Base-by-base conservation (phyloP, 1,140 invertebrate species). In the Diuraphis noxia region DNA sequence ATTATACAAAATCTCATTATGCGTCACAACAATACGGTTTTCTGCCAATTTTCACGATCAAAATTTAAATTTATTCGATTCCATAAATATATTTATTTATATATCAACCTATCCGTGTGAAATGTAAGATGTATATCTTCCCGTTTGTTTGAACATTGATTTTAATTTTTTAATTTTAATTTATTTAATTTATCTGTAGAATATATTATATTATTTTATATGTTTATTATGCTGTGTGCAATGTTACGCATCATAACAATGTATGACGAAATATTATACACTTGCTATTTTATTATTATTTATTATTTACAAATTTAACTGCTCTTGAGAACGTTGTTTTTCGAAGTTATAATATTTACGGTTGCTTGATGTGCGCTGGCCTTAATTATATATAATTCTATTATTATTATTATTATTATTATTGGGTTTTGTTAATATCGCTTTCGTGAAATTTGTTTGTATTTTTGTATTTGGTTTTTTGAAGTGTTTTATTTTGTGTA, bases 381-480 rank as follows among this genome's bases (percentile, higher is more conserved):
- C 40, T 89, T 88, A 81, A 81, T 17, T 43, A 77, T 34, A 40
- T 79, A 43, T 79, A 72, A 72, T 72, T 72, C 30, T n/a, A 46
- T 89, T 41, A 36, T 38, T n/a, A 88, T 85, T n/a, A 46, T 6
- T 82, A 86, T 72, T 41, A 43, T n/a, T 41, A 34, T 77, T 72
- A 77, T 88, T 79, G 56, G 40, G 40, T 77, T 79, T 90, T 72
- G 56, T 43, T 77, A 79, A 90, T 34, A 36, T 79, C 41, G 88
- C 88, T 89, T 72, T 89, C 30, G 36, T 90, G 88, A 77, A 25
- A 90, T 77, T 52, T 86, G 46, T 86, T 86, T 36, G 85, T 86
- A 52, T 38, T 52, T 86, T 86, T 86, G 36, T 25, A 38, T 36
- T 86, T 52, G n/a, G 23, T 86, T 46, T 86, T 52, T 49, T 86